Percentiles rank a stretch among this genome's conserved stretches.
Evolutionary conservation across 2,113 vertebrate genomes (phyloP).

Genomic region (Gila orcuttii): DNA sequence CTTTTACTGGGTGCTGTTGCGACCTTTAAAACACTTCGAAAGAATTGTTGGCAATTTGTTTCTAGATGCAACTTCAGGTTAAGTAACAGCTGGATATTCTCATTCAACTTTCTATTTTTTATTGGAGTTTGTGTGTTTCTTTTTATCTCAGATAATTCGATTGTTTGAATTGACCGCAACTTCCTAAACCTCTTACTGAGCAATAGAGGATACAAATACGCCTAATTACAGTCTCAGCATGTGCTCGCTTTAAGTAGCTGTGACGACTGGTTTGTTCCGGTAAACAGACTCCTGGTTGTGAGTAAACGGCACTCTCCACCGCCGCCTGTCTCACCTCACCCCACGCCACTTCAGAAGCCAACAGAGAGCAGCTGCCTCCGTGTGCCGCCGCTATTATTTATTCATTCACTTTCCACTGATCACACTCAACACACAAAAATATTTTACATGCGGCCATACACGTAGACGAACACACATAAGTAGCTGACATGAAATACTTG

Average conservation of each 20-base stretch:
- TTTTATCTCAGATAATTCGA: conserved; percentile 27
- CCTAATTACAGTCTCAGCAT: conserved; percentile 44
- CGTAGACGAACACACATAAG: conserved; percentile 44
- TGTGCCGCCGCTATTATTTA: conserved; percentile 64
- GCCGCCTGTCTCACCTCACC: conserved; percentile 47
- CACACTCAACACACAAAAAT: conserved; percentile 53
- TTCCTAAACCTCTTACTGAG: conserved; percentile 41
- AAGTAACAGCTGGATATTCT: conserved; percentile 29
- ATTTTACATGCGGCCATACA: conserved; percentile 35
- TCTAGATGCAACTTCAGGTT: conserved; percentile 20
- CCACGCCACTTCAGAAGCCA: conserved; percentile 52
- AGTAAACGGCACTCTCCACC: conserved; percentile 46
- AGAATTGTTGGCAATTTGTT: neutral
- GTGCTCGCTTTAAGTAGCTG: conserved; percentile 32
- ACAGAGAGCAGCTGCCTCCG: conserved; percentile 53
- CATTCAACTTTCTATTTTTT: conserved; percentile 2
- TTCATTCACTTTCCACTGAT: conserved; percentile 70
- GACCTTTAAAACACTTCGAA: conserved; percentile 9
- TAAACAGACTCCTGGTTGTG: conserved; percentile 48
- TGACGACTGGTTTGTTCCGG: conserved; percentile 39
- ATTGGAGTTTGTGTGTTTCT: neutral
- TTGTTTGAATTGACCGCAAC: conserved; percentile 28
- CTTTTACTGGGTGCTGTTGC: neutral
- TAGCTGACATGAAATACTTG: neutral
- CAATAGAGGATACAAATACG: neutral